phyloP scores from a whole-genome alignment of 2,888 invertebrate genomes.

The Mallateleia sp. region DNA sequence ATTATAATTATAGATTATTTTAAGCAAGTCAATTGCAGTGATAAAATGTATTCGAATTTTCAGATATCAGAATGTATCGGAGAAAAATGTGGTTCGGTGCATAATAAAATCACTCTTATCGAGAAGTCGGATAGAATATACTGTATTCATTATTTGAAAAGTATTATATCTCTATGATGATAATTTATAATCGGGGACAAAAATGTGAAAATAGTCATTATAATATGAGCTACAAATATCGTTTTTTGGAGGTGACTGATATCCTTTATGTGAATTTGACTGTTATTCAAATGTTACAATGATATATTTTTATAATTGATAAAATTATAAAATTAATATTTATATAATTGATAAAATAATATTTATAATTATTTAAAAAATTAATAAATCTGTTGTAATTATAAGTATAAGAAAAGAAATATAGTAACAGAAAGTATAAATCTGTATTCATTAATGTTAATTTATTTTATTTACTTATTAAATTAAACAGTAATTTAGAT shows the following conservation, averaged over 20 bases:
- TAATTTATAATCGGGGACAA: slow-evolving; percentile 36
- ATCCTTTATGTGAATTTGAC: neutral
- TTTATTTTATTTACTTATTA: too few relatives aligned
- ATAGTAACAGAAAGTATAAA: too few relatives aligned
- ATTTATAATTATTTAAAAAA: too few relatives aligned
- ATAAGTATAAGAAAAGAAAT: too few relatives aligned
- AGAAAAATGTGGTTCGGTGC: slow-evolving; percentile 24
- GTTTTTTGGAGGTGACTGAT: neutral
- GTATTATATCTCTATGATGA: slow-evolving; percentile 15
- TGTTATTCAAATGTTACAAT: neutral
- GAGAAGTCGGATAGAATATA: slow-evolving; percentile 20
- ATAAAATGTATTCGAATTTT: slow-evolving; percentile 26
- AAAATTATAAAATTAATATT: too few relatives aligned
- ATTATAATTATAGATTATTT: neutral
- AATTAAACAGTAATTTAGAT: too few relatives aligned
- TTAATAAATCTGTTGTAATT: too few relatives aligned
- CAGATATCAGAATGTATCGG: slow-evolving; percentile 29
- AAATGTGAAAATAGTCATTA: slow-evolving; percentile 15
- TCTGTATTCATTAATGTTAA: too few relatives aligned
- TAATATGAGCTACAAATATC: slow-evolving; percentile 1
- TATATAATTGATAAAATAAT: too few relatives aligned
- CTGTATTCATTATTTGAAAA: slow-evolving; percentile 31
- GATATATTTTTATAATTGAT: too few relatives aligned
- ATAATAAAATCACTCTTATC: slow-evolving; percentile 48
- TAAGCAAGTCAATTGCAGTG: slow-evolving; percentile 28